Evolutionary conservation across 2,888 invertebrate species (phyloP), one percentile per base, ranked within the genome.

Genomic region (Zeuzera pyrina): DNA sequence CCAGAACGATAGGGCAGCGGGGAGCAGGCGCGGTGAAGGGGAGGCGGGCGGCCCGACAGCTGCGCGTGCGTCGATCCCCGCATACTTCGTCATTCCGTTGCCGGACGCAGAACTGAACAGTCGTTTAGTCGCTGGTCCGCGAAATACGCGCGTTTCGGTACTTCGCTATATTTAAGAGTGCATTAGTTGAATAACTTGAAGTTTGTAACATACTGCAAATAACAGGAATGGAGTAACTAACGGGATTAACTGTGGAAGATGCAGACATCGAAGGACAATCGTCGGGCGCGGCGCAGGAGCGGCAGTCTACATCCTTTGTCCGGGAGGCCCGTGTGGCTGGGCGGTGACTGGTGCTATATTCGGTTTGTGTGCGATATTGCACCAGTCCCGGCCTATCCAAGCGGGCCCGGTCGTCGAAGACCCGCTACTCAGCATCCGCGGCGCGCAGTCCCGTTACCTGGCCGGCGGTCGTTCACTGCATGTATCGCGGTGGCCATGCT

Each of bases 371-470:
- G 63, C 72, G 66, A 84, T 81, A 84, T 84, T 84, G 84, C 84
- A 84, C 84, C 81, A 83, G 84, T 84, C 84, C 84, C 84, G 84
- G 84, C 84, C 83, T 79, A 81, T 79, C 76, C 76, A 77, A 77
- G 72, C 79, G 79, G 81, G 74, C 71, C 66, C 70, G 66, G 57
- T 55, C 74, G 62, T 63, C 72, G 69, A 56, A 66, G 68, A 72
- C 77, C 78, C 78, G 78, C 77, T 77, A 77, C 66, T 65, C 74
- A 78, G 78, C 78, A 78, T 78, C 78, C 74, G 70, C 62, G 71
- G 74, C 74, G 71, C 77, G 77, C 72, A 49, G 59, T 79, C 73
- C 81, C 81, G 81, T 81, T 81, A 81, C 49, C 66, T 70, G 74
- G 65, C 65, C 67, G 68, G 65, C 63, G 69, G 73, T 70, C 71